Evolutionary conservation across 2,888 invertebrate species (phyloP).

Genomic region (Ochropleura plecta): DNA sequence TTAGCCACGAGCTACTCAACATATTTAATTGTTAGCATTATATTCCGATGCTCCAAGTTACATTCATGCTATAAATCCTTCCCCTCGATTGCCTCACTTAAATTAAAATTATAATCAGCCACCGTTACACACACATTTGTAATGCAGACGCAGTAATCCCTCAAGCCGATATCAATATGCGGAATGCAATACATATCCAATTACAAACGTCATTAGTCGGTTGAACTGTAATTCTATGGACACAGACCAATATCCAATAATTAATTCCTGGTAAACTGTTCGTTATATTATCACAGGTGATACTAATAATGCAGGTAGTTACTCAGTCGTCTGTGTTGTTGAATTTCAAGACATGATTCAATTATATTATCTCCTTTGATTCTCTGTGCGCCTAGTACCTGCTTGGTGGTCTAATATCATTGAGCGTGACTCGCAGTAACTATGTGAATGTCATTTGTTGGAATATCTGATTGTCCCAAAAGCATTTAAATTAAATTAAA

Average conservation of each 20-base stretch:
- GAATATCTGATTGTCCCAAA: not conserved
- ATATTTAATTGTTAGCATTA: not conserved
- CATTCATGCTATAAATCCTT: constrained; percentile 1
- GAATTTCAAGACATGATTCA: constrained; percentile 28
- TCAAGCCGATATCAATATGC: constrained; percentile 56
- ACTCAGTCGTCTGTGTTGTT: constrained; percentile 1
- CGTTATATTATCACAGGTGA: constrained; percentile 17
- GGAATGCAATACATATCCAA: constrained; percentile 62
- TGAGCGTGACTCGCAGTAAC: constrained; percentile 3
- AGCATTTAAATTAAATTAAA: too few species aligned
- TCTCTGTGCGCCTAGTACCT: constrained; percentile 19
- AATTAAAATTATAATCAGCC: constrained; percentile 40
- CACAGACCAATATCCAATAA: constrained; percentile 47
- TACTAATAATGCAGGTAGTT: constrained; percentile 13
- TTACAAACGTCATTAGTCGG: constrained; percentile 60
- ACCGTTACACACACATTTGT: constrained; percentile 41
- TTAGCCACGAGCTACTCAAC: not conserved
- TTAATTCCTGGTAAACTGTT: constrained; percentile 45
- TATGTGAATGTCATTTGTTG: not conserved
- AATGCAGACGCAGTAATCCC: constrained; percentile 53
- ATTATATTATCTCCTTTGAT: constrained; percentile 22
- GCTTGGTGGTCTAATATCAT: constrained; percentile 4
- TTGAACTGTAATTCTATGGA: constrained; percentile 50
- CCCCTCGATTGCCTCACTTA: constrained; percentile 15
- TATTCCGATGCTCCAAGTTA: not conserved